A percentile compares a stretch with the other conserved stretches of the same genome.
These are phyloP conservation scores for Conistra vaccinii DNA, from an alignment of 2,888 invertebrate genomes.

Conservation along the genomic window DNA sequence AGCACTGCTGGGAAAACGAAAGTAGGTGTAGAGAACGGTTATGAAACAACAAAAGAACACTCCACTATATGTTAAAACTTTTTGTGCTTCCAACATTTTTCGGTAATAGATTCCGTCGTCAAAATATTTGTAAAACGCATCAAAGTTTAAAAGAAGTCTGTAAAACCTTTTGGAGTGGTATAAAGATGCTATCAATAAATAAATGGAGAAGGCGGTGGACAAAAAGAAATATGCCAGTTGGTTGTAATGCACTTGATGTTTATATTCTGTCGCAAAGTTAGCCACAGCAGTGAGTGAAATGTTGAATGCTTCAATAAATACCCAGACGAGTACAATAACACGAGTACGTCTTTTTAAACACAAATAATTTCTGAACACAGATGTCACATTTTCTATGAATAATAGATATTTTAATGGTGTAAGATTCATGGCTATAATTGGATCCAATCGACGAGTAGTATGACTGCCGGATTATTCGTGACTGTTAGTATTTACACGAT, in stretches of 20 bases:
- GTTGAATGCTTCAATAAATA: slow-evolving; percentile 16
- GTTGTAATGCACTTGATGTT: not conserved
- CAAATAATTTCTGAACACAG: slow-evolving; percentile 66
- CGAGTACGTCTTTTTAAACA: slow-evolving; percentile 42
- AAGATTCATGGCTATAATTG: slow-evolving; percentile 43
- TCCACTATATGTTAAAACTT: slow-evolving; percentile 5
- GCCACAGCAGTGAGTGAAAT: not conserved
- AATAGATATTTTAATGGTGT: slow-evolving; percentile 58
- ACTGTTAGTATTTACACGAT: not conserved
- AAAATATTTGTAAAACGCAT: slow-evolving; percentile 28
- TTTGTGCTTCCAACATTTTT: slow-evolving; percentile 45
- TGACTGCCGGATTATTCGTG: not conserved
- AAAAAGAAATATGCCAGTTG: slow-evolving; percentile 31
- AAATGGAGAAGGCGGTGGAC: slow-evolving; percentile 49
- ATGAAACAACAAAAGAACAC: slow-evolving; percentile 1
- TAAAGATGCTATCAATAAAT: slow-evolving; percentile 32
- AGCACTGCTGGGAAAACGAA: not conserved
- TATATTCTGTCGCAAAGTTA: not conserved
- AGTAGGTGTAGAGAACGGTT: not conserved
- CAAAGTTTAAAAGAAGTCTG: slow-evolving; percentile 48
- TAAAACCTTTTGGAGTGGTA: slow-evolving; percentile 48
- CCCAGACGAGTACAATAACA: slow-evolving; percentile 36
- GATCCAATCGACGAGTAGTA: not conserved
- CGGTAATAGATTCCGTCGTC: slow-evolving; percentile 36
- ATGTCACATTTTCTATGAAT: slow-evolving; percentile 61